A percentile compares a stretch with the other conserved stretches of the same genome.
These are phyloP conservation scores for Stichodactyla helianthus DNA, from an alignment of 64 coral and sea anemone species.

Conservation along the genomic window DNA sequence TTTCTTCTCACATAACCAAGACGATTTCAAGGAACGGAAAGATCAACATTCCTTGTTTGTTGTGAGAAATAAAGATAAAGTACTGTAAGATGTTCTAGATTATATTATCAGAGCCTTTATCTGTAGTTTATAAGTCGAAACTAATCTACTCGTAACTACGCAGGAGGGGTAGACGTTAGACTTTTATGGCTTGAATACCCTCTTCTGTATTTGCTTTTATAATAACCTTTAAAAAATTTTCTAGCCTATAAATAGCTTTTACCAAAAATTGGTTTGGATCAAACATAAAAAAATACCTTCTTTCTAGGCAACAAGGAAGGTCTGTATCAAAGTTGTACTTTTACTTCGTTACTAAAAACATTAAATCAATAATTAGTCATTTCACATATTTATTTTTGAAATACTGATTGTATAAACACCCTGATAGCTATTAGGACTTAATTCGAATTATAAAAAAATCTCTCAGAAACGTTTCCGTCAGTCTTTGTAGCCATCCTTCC, in stretches of 20 bases:
- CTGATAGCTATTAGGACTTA: constrained; percentile 16
- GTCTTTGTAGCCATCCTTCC: constrained; percentile 12
- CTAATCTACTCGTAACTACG: constrained; percentile 5
- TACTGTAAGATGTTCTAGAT: constrained; percentile 3
- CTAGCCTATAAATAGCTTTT: neutral
- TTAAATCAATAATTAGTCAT: neutral
- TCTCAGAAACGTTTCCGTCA: constrained; percentile 25
- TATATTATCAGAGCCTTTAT: constrained; percentile 10
- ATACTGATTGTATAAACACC: constrained; percentile 11
- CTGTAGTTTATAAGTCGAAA: constrained; percentile 18
- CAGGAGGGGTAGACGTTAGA: neutral
- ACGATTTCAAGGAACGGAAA: neutral
- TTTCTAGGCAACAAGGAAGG: neutral
- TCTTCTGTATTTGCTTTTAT: neutral
- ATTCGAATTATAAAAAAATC: constrained; percentile 20
- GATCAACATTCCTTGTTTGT: constrained; percentile 22
- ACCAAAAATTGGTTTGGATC: neutral
- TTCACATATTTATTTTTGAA: constrained; percentile 8
- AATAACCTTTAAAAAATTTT: neutral
- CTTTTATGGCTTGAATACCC: neutral
- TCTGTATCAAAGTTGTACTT: neutral
- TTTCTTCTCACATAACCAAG: neutral
- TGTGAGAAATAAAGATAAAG: constrained; percentile 25
- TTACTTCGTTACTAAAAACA: neutral
- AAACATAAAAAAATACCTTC: neutral